Base-by-base conservation (phyloP, 2,113 vertebrate genomes). In the Eclectus roratus region DNA sequence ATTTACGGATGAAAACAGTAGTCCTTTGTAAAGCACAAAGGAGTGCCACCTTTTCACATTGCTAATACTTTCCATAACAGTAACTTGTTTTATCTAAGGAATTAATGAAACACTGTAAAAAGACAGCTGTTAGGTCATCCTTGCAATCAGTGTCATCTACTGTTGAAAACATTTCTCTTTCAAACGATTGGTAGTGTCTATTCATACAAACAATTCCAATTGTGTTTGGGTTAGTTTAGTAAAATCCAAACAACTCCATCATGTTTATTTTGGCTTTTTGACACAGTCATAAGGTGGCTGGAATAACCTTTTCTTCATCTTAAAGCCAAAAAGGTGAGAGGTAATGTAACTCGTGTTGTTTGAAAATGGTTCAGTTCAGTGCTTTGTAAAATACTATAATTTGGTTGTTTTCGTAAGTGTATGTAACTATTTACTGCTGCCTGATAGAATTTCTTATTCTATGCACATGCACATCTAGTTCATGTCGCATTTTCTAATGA, bases 1-100 rank as follows among this genome's bases (percentile, higher is more conserved):
- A 97, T 96, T 92, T 97, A 96, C 96, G 89, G 96, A 96, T 95
- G 96, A 95, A 97, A 96, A 93, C 93, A 96, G 85, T 96, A 97
- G 97, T 96, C 85, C 94, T 96, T 90, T 96, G 86, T 94, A 96
- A 95, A 94, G 80, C 72, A 15, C 71, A 69, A 90, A 94, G 93
- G 86, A 91, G 87, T 43, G n/a, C 87, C 96, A 88, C 95, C 93
- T 97, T 97, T 97, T 93, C 78, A 58, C 84, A 74, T 84, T 2
- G 4, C 58, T 79, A 60, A 91, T 94, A 73, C 55, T 94, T 97
- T 89, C 85, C 77, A 15, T 74, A 65, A 70, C 19, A 29, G 41
- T 80, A 41, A 92, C 85, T 93, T 94, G 53, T 89, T 97, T 96
- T 85, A 89, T 82, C 77, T 65, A 47, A 79, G 84, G 72, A 96